Evolutionary conservation across 2,888 invertebrate genomes (phyloP), one percentile per base, ranked within the genome.

Genomic region (Xestoiulus laeticollis): DNA sequence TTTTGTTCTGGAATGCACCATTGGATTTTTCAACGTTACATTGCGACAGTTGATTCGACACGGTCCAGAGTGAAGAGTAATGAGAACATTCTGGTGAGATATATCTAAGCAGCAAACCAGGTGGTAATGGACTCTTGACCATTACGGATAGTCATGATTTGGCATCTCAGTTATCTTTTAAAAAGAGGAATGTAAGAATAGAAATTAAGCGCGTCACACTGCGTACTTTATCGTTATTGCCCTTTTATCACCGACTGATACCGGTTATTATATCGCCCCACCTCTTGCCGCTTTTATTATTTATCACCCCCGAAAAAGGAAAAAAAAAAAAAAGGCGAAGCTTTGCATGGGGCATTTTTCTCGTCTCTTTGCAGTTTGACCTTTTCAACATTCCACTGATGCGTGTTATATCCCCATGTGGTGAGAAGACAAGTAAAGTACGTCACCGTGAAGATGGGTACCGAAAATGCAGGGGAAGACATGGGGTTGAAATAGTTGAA

Each of bases 361-460:
- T 68, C 68, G 26, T 68, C 44, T 43, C 38, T 38, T 85, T 38
- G 33, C 22, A 32, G 6, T 84, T 85, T 33, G 33, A 14, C 38
- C 22, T 38, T 68, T 68, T 84, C 38, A 32, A 26, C 85, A 85
- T 85, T 85, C 85, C 85, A 38, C 3, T 16, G 85, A 44, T 85
- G 85, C 38, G 33, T 32, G 33, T 85, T 44, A 14, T 68, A 22
- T 44, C 85, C 85, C 22, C 85, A 85, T 85, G 44, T 85, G 85
- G 85, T 85, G 85, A 85, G 85, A 85, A n/a, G 85, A 85, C 38
- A 38, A 38, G 38, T 38, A 38, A 38, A 38, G 38, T 85, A 85
- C 43, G 43, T 10, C 84, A 85, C 85, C n/a, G 85, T 83, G 38
- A 30, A 83, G 83, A 83, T 38, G 38, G 82, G 1, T 33, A 16